A percentile compares a stretch with the other conserved stretches of the same genome.
Conservation (phyloP, 2,113 vertebrate genomes). For the Budorcas taxicolor region DNA sequence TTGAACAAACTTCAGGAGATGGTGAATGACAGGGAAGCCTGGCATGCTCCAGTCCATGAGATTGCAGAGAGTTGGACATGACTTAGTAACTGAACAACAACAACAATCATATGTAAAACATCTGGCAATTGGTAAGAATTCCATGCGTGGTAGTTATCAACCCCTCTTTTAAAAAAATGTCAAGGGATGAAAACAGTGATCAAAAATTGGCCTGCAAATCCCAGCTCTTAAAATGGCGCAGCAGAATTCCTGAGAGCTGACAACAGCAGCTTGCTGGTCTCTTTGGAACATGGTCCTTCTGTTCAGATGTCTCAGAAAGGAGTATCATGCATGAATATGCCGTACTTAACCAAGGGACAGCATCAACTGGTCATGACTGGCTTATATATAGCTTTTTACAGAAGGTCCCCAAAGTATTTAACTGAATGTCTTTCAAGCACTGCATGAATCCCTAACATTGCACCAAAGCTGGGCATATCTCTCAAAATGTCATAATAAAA, state of each 20-base stretch:
- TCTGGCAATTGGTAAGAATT: not conserved
- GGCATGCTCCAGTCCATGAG: not conserved
- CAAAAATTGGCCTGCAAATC: not conserved
- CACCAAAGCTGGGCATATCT: not conserved
- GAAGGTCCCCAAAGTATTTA: slow-evolving; percentile 30
- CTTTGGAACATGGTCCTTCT: slow-evolving; percentile 40
- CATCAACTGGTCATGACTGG: slow-evolving; percentile 13
- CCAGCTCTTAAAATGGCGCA: not conserved
- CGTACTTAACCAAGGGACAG: slow-evolving; percentile 37
- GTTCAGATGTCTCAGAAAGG: slow-evolving; percentile 18
- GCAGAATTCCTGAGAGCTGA: not conserved
- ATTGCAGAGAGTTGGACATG: not conserved
- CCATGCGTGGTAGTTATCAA: not conserved
- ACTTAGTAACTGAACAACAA: not conserved
- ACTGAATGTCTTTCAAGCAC: slow-evolving; percentile 36
- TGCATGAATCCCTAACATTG: not conserved
- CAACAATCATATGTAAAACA: not conserved
- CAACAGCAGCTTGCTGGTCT: slow-evolving; percentile 26
- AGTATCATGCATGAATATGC: not conserved
- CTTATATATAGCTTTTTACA: not conserved
- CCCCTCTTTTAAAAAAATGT: not conserved
- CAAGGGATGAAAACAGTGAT: not conserved
- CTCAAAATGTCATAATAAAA: not conserved
- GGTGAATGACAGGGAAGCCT: not conserved
- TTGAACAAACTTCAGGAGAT: not conserved